A percentile compares a stretch with the other conserved stretches of the same genome.
Conservation (phyloP, 1,140 invertebrate genomes). For the Phocides pigmalion region DNA sequence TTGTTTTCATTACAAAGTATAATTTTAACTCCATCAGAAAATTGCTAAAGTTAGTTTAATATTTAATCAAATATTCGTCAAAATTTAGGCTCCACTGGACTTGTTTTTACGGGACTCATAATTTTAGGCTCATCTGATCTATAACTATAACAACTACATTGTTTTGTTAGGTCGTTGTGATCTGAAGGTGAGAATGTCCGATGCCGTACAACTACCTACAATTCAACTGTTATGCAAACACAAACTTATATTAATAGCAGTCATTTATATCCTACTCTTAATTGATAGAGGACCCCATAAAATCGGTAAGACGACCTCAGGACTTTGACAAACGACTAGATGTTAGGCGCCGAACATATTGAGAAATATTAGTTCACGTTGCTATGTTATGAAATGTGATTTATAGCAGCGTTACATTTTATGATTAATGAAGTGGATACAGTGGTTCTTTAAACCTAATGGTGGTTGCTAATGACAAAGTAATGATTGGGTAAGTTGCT, state of each 20-base stretch:
- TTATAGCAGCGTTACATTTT: conserved; percentile 3
- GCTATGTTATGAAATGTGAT: background rate
- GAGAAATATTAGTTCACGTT: conserved; percentile 19
- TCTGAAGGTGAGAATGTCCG: background rate
- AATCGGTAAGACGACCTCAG: conserved; percentile 32
- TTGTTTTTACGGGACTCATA: too few species aligned
- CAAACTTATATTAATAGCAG: conserved; percentile 28
- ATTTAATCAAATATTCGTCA: background rate
- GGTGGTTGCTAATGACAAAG: conserved; percentile 8
- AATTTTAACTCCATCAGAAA: background rate
- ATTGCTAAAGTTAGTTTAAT: background rate
- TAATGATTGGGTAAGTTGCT: conserved; percentile 13
- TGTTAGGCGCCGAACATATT: conserved; percentile 20
- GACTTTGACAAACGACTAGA: conserved; percentile 29
- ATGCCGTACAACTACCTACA: background rate
- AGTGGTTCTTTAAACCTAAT: background rate
- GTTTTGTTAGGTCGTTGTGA: background rate
- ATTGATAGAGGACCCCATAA: conserved; percentile 40
- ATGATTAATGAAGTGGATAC: background rate
- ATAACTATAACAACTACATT: too few species aligned
- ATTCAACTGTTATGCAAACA: background rate
- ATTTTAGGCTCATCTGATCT: too few species aligned
- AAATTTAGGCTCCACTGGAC: too few species aligned
- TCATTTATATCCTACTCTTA: conserved; percentile 32
- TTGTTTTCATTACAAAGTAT: too few species aligned